Evolutionary conservation across 2,888 invertebrate species (phyloP).

Genomic region (Orthonychiurus folsomi): DNA sequence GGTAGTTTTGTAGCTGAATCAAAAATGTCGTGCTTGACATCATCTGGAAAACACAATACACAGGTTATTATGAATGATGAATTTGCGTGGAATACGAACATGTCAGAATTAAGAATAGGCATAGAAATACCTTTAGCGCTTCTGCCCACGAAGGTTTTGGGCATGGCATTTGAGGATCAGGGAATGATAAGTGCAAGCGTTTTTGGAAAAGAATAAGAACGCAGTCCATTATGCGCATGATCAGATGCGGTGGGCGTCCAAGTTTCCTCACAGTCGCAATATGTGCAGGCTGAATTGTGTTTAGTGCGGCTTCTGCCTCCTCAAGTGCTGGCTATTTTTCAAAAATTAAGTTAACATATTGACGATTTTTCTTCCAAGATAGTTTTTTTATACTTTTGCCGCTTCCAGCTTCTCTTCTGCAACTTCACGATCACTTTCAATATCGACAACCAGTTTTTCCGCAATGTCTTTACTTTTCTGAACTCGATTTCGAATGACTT

Average conservation of each 20-base stretch:
- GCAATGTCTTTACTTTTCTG: constrained; percentile 94
- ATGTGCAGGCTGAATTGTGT: constrained; percentile 93
- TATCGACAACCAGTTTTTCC: constrained; percentile 68
- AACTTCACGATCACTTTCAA: constrained; percentile 78
- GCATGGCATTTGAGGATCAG: constrained; percentile 71
- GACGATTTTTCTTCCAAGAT: constrained; percentile 83
- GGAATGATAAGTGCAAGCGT: constrained; percentile 68
- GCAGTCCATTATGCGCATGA: constrained; percentile 96
- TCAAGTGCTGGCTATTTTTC: constrained; percentile 66
- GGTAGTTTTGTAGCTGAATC: constrained; percentile 83
- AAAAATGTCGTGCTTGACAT: constrained; percentile 93
- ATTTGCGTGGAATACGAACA: too few relatives aligned
- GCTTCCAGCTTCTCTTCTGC: constrained; percentile 91
- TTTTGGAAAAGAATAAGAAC: constrained; percentile 87
- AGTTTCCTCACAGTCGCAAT: constrained; percentile 90
- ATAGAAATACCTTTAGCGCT: constrained; percentile 77
- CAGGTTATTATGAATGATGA: background rate
- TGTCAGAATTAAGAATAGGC: too few relatives aligned
- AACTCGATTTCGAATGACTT: constrained; percentile 67
- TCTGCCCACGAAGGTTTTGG: constrained; percentile 95
- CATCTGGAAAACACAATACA: constrained; percentile 55
- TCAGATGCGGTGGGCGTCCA: constrained; percentile 89
- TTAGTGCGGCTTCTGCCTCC: constrained; percentile 87
- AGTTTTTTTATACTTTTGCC: constrained; percentile 56
- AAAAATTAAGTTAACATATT: background rate